phyloP scores from a whole-genome alignment of 2,797 vertebrate species.

The Margarornis squamiger region DNA sequence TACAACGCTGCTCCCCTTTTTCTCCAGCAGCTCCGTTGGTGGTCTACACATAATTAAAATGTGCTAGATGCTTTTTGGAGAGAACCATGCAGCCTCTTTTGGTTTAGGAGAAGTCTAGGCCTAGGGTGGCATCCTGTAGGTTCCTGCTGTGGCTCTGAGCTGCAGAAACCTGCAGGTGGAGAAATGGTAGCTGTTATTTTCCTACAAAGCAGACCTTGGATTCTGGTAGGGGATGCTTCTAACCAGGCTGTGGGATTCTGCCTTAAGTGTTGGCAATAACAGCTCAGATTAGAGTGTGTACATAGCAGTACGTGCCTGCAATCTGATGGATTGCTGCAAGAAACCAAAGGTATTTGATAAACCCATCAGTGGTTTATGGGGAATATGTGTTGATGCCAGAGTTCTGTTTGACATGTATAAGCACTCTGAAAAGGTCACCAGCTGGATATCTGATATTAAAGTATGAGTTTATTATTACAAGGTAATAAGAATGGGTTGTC shows the following conservation, averaged over 20 bases:
- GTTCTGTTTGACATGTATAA: neutral
- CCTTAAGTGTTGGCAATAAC: neutral
- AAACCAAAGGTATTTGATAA: constrained; percentile 3
- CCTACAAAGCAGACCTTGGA: neutral
- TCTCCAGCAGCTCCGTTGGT: constrained; percentile 59
- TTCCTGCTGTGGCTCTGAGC: neutral
- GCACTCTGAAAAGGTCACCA: neutral
- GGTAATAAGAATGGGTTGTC: neutral
- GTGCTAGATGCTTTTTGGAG: neutral
- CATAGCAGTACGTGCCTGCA: neutral
- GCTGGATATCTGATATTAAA: neutral
- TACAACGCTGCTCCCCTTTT: neutral
- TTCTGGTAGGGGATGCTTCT: neutral
- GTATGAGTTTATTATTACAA: neutral
- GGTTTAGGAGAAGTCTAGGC: neutral
- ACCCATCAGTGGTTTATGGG: neutral
- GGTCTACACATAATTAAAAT: constrained; percentile 13
- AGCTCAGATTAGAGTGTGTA: neutral
- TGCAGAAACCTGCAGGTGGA: neutral
- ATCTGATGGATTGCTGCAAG: neutral
- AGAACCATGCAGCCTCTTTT: neutral
- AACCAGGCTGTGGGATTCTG: neutral
- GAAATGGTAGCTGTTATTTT: neutral
- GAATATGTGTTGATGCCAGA: neutral
- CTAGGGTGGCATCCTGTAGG: neutral